Evolutionary conservation across 2,797 vertebrate genomes (phyloP), one percentile per base, ranked within the genome.

Genomic region (Meriones psammophilus): DNA sequence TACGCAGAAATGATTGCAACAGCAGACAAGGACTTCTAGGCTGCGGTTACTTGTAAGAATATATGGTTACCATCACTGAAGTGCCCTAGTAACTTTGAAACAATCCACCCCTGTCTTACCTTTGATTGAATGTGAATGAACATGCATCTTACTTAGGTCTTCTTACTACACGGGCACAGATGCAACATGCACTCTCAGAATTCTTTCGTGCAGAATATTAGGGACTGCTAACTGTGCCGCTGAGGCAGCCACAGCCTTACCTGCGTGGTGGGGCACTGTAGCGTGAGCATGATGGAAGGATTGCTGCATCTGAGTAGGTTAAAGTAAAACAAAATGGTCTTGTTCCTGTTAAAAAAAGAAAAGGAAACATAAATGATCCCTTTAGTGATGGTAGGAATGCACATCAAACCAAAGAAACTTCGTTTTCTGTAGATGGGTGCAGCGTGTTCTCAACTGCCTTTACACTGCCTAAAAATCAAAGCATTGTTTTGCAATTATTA

Each of bases 261-360:
- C 99, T 99, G 99, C 98, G 99, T 99, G 96, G 99, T 99, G 97
- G 99, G 99, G 98, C 99, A 99, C 99, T 99, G 99, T 81, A 99
- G 99, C 98, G 99, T 99, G 97, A 99, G 98, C 98, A 99, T 98
- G 98, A 99, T 99, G 28, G 99, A 94, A 30, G 99, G 99, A 98
- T 97, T 99, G 97, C 99, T 99, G 99, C 99, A 99, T 98, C 99
- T 99, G 96, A 99, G 98, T 97, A 99, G 99, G 98, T 99, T 99
- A 98, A 99, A 99, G 98, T 99, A 99, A 99, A 99, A 99, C 98
- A 99, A 99, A 99, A 99, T 98, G 96, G 99, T 98, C 99, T 99
- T 99, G 98, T 99, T 99, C 99, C 99, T 99, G 97, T 68, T 95
- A 80, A 96, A 87, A 97, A 95, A 93, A 62, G 97, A 97, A 96